Evolutionary conservation across 2,113 vertebrate genomes (phyloP), one percentile per base, ranked within the genome.

Genomic region (Odontophorus gujanensis): DNA sequence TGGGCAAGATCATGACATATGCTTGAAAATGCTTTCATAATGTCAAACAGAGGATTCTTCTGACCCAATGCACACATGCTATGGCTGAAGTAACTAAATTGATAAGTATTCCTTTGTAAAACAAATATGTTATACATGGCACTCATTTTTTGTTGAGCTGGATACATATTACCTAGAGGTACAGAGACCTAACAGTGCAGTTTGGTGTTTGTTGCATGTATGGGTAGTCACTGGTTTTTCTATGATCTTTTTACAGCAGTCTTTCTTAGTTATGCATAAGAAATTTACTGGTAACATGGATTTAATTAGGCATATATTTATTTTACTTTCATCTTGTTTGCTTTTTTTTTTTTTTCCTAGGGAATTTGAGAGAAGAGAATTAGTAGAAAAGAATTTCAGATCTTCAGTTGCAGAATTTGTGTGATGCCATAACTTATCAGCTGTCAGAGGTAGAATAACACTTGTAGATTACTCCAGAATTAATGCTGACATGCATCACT

Each of bases 91-190:
- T 40, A 32, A 42, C 6, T 47, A 74, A 63, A 78, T 19, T 0
- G 0, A 11, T 62, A 28, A 51, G 6, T 11, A 4, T 57, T 94
- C 10, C 32, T 4, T 42, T 25, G 7, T 15, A 62, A 25, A 81
- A 6, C 0, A 0, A 30, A 13, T 53, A 5, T 50, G 16, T 67
- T 19, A 8, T 45, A 16, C 7, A 30, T n/a, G 8, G 17, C 1
- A 19, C 3, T 3, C 15, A 25, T 2, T 20, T 76, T 76, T n/a
- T 72, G 6, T n/a, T 58, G 9, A 32, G 62, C 32, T 63, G 12
- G 17, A 2, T 79, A 18, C 7, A 26, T 19, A 61, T 51, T 36
- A 55, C 4, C 21, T 53, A 32, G 24, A 78, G 11, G 12, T 67
- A 13, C 77, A 86, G 18, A 17, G 13, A 57, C 11, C 17, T 57